phyloP scores from a whole-genome alignment of 2,888 invertebrate species.

The Fragum sueziense region DNA sequence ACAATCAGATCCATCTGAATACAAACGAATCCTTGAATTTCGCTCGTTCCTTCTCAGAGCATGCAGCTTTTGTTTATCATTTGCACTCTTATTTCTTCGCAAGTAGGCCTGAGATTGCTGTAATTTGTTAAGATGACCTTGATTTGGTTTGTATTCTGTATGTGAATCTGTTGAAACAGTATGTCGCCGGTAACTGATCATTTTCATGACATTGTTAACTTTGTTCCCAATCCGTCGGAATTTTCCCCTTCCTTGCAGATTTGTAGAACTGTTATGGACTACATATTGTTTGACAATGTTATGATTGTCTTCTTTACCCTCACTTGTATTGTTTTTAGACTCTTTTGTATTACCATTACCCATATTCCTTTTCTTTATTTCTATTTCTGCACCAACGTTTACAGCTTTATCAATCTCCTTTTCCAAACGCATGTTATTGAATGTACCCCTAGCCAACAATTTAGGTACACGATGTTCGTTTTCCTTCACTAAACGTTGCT shows the following conservation, averaged over 20 bases:
- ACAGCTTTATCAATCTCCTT: not conserved
- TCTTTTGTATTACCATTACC: not conserved
- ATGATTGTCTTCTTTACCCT: not conserved
- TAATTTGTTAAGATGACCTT: not conserved
- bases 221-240: constrained; percentile 6
- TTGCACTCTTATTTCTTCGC: not conserved
- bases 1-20: not conserved
- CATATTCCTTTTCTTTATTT: not conserved
- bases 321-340: not conserved
- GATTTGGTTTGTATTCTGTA: not conserved
- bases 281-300: not conserved
- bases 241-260: not conserved
- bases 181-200: constrained; percentile 5
- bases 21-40: constrained; percentile 3
- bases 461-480: not conserved
- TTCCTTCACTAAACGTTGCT: not conserved
- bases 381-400: not conserved
- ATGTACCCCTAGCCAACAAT: too few relatives aligned
- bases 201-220: not conserved
- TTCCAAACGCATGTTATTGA: not conserved
- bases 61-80: not conserved
- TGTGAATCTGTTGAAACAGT: not conserved
- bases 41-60: not conserved
- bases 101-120: not conserved
- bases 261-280: not conserved